Evolutionary conservation across 2,113 vertebrate species (phyloP).

Genomic region (Chauna torquata): DNA sequence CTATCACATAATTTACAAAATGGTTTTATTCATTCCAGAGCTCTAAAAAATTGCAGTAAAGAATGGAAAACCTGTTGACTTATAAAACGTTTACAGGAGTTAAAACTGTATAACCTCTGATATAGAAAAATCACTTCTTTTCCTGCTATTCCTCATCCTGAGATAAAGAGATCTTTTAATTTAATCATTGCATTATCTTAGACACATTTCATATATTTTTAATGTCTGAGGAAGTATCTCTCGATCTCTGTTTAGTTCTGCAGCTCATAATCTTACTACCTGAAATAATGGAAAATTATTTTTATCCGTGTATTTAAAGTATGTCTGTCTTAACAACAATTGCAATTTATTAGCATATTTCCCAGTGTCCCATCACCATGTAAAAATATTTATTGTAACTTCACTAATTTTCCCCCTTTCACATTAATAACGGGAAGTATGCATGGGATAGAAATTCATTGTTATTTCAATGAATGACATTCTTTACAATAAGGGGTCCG

Average conservation of each 20-base stretch:
- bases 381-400: neutral
- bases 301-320: neutral
- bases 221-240: neutral
- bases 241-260: neutral
- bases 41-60: neutral
- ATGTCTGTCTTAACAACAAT: neutral
- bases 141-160: neutral
- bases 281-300: neutral
- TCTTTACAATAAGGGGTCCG: neutral
- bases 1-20: neutral
- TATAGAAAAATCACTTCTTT: neutral
- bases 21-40: neutral
- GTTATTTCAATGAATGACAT: neutral
- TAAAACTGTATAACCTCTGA: neutral
- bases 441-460: neutral
- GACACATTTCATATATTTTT: neutral
- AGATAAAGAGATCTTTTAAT: neutral
- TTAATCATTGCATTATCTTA: neutral
- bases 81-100: neutral
- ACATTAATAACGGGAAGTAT: neutral
- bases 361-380: neutral
- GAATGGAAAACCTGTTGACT: neutral
- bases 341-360: neutral
- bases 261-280: neutral
- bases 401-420: neutral